Evolutionary conservation across 2,888 invertebrate species (phyloP), one percentile per base, ranked within the genome.

Genomic region (Stenurella melanura): DNA sequence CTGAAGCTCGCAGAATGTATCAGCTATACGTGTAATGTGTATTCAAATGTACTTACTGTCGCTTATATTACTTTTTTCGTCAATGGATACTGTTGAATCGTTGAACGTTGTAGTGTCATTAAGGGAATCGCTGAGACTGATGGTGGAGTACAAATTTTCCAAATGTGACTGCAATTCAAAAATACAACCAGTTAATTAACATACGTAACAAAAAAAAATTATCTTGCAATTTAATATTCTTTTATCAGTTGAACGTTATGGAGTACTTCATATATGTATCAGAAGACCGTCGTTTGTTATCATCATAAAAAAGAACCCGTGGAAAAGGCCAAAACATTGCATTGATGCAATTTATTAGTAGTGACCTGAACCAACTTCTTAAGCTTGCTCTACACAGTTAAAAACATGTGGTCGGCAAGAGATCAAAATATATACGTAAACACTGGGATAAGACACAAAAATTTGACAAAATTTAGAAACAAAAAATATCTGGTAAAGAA

Each of bases 211-310:
- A n/a, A 17, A 56, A 71, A 34, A 26, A 58, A 17, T 56, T 38
- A 34, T 18, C 1, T 17, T 72, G 10, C 1, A 50, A 26, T 71
- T 15, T 72, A 42, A 34, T 15, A 18, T 12, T 19, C 61, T 68
- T 69, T 30, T 61, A 63, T 82, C 82, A 82, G 82, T 56, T 30
- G 70, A 73, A 81, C 81, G 81, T 80, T 70, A 74, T 78, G 78
- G 19, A 72, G 50, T 61, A 75, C 86, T 80, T 84, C 87, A 86
- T 70, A 54, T 83, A 80, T 80, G 79, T 84, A 56, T 87, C 86
- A 86, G 86, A 86, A 87, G 86, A 87, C 87, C 87, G 85, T 87
- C 87, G 86, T 87, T 76, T 76, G 82, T 80, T 77, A 76, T 85
- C 84, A 85, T 86, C 85, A 85, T 80, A 19, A 15, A 7, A 63